Conservation (phyloP, 2,888 invertebrate species). For the Lysandra coridon region DNA sequence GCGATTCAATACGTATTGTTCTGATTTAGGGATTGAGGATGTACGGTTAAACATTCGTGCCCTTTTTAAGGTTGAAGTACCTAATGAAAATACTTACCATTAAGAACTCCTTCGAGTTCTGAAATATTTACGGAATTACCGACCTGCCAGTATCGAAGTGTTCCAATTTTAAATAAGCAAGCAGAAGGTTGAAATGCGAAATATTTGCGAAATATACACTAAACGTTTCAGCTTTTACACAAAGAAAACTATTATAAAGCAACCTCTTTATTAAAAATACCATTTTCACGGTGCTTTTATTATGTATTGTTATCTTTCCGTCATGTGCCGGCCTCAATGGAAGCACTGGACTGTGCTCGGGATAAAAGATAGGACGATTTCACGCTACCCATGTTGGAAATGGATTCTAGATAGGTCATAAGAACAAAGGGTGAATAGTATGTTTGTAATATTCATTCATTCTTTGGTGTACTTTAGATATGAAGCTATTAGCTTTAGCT, state of each 20-base stretch:
- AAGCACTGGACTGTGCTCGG: background rate
- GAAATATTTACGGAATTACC: background rate
- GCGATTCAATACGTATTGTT: slow-evolving; percentile 13
- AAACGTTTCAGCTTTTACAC: background rate
- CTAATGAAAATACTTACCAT: too few relatives aligned
- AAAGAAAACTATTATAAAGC: background rate
- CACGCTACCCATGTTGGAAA: slow-evolving; percentile 5
- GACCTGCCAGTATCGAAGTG: background rate
- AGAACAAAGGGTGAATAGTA: slow-evolving; percentile 1
- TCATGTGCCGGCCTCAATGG: background rate
- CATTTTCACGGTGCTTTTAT: slow-evolving; percentile 16
- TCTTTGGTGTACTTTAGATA: background rate
- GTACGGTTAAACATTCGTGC: background rate
- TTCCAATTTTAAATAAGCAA: background rate
- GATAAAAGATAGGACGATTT: slow-evolving; percentile 19
- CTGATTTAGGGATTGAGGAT: background rate
- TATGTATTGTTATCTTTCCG: slow-evolving; percentile 16
- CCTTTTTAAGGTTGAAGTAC: background rate
- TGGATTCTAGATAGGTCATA: slow-evolving; percentile 11
- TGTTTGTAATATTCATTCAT: slow-evolving; percentile 6
- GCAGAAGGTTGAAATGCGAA: background rate
- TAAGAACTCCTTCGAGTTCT: background rate
- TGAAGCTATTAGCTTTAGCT: background rate
- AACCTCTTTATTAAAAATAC: slow-evolving; percentile 1
- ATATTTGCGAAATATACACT: background rate